Conservation (phyloP, 2,888 invertebrate genomes). For the Microplitis deprimator region DNA sequence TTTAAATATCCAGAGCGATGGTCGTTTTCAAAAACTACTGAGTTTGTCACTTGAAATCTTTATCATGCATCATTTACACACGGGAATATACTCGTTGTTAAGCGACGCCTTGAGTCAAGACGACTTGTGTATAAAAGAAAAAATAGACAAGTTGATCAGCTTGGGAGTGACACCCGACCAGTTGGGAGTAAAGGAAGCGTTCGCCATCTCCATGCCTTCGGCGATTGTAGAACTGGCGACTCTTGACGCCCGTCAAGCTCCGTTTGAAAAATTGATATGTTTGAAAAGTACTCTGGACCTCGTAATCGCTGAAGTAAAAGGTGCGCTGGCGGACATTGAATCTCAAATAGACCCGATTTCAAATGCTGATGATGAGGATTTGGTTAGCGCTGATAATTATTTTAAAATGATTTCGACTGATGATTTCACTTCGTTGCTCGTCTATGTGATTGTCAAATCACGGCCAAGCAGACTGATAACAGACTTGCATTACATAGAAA, state of each 20-base stretch:
- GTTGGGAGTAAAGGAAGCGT: slow-evolving; percentile 68
- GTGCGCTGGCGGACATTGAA: slow-evolving; percentile 68
- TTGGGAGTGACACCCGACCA: slow-evolving; percentile 68
- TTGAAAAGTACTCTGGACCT: slow-evolving; percentile 70
- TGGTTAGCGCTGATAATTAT: slow-evolving; percentile 47
- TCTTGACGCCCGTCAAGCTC: slow-evolving; percentile 68
- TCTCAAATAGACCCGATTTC: slow-evolving; percentile 46
- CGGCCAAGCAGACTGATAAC: slow-evolving; percentile 70
- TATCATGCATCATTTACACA: slow-evolving; percentile 64
- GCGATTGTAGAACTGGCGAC: slow-evolving; percentile 72
- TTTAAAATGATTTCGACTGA: slow-evolving; percentile 53
- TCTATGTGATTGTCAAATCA: slow-evolving; percentile 70
- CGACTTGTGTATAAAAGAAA: slow-evolving; percentile 64
- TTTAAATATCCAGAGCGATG: slow-evolving; percentile 57
- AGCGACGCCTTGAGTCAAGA: slow-evolving; percentile 59
- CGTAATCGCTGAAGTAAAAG: slow-evolving; percentile 72
- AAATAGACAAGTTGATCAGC: slow-evolving; percentile 64
- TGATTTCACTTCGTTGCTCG: slow-evolving; percentile 69
- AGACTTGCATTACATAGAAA: slow-evolving; percentile 71
- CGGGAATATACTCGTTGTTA: slow-evolving; percentile 64
- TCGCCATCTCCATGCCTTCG: slow-evolving; percentile 69
- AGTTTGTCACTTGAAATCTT: slow-evolving; percentile 59
- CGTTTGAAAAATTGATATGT: slow-evolving; percentile 71
- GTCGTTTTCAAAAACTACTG: slow-evolving; percentile 57
- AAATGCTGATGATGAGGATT: slow-evolving; percentile 18